Base-by-base conservation (phyloP, 1,140 invertebrate species). In the Aphis gossypii region DNA sequence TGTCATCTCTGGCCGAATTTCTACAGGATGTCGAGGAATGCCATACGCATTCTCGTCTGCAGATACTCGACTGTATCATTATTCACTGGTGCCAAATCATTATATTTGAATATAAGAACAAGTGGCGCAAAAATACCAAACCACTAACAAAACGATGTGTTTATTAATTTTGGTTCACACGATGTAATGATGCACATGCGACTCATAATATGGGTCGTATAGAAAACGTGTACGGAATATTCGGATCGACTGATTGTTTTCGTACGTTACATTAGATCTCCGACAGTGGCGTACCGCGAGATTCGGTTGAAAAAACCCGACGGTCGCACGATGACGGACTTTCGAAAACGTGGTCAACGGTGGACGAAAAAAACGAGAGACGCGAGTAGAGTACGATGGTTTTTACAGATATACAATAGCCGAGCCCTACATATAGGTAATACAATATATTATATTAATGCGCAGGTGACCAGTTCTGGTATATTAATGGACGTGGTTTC, bases 1-100 rank as follows among this genome's bases (percentile, higher is more conserved):
- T 54, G n/a, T 88, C 48, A 88, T 88, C 87, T 51, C n/a, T 41
- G n/a, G 35, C 30, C 87, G 87, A 76, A 76, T 35, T n/a, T 76
- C 60, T n/a, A n/a, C 60, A 14, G 30, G 30, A 76, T n/a, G 30
- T n/a, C 6, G 5, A 76, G n/a, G 60, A 76, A 76, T 76, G 60
- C 60, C 30, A n/a, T 68, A n/a, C 60, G 5, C 60, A n/a, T 76
- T 76, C 60, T 76, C 14, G 4, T 76, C 60, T 2, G 60, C 18
- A 76, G 60, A 76, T 14, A n/a, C 60, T 68, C 60, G 30, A 60
- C 4, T 6, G 18, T 76, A 18, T 68, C 1, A n/a, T 76, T 18
- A 76, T 68, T 68, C 3, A 14, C n/a, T 18, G 30, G 30, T 76
- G 60, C 8, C 30, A 4, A 20, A 76, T 14, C 18, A 51, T 51